A percentile compares a stretch with the other conserved stretches of the same genome.
phyloP scores from a whole-genome alignment of 2,888 invertebrate species.

The Drosophila monieri region DNA sequence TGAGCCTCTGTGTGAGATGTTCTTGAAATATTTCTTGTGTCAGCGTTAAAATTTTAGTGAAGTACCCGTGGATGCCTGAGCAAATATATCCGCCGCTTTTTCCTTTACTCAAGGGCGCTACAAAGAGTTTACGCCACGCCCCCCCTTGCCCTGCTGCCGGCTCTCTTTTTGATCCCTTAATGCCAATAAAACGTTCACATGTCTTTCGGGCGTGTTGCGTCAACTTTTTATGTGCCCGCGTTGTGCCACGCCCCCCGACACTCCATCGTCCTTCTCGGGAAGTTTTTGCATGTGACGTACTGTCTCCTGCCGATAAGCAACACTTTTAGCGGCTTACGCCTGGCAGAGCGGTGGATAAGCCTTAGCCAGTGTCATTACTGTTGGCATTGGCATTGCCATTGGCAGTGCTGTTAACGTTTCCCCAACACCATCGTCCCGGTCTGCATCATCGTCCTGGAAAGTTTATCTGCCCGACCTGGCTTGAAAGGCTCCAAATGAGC shows the following conservation, averaged over 20 bases:
- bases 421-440: background rate
- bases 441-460: constrained; percentile 26
- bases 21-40: constrained; percentile 74
- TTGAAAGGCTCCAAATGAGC: constrained; percentile 62
- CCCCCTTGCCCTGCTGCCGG: constrained; percentile 10
- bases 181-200: constrained; percentile 78
- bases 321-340: constrained; percentile 62
- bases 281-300: constrained; percentile 49
- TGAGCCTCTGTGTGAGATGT: constrained; percentile 27
- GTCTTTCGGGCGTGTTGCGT: constrained; percentile 71
- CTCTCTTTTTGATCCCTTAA: constrained; percentile 73
- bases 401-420: background rate
- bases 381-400: constrained; percentile 16
- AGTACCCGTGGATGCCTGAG: constrained; percentile 68
- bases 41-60: constrained; percentile 72
- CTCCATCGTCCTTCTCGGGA: constrained; percentile 1
- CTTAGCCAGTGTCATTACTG: constrained; percentile 20
- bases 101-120: constrained; percentile 65
- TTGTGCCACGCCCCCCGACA: constrained; percentile 17
- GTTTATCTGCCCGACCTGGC: constrained; percentile 47
- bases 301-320: constrained; percentile 60
- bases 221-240: constrained; percentile 62
- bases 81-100: constrained; percentile 56
- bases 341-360: constrained; percentile 49
- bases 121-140: constrained; percentile 62